Base-by-base conservation (phyloP, 2,113 vertebrate species). In the Semnornis frantzii region DNA sequence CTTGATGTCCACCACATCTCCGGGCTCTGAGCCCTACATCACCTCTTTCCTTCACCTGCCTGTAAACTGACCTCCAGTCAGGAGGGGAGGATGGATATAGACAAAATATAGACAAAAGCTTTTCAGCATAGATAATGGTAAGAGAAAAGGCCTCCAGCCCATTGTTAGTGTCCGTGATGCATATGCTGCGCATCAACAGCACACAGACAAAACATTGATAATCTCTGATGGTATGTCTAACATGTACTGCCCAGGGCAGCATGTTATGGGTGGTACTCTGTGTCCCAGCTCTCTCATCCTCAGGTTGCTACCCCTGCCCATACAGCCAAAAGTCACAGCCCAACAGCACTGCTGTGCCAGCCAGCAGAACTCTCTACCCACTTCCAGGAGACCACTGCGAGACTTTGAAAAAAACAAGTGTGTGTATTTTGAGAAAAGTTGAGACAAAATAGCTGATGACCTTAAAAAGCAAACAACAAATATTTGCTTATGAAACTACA, bases 341-440 rank as follows among this genome's bases (percentile, higher is more conserved):
- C 33, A 50, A 15, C 0, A 8, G 14, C 21, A 72, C 2, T 1
- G 0, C 24, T 6, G 2, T 11, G 1, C 27, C 16, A 66, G 9
- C 27, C 42, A 60, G 52, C 27, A 48, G 10, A 74, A 6, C 11
- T 6, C 30, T 78, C 42, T 11, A 71, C 3, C 27, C 28, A 25
- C 15, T 55, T 33, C 20, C 21, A 42, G 50, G 13, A 68, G 9
- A 78, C 5, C 8, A 27, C 8, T 60, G 13, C 2, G 2, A 71
- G 54, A 15, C 8, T 62, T 86, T 80, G 24, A 60, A n/a, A 59
- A 4, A 62, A 69, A 77, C 28, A 83, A 65, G 30, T 28, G 37
- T 0, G 0, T 23, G 15, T 31, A 50, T 42, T 71, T 46, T 66
- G 37, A 21, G 42, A 65, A 58, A 64, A 81, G 8, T 8, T 31